Base-by-base conservation (phyloP, 2,888 invertebrate species). In the Scaptomyza tumidula region DNA sequence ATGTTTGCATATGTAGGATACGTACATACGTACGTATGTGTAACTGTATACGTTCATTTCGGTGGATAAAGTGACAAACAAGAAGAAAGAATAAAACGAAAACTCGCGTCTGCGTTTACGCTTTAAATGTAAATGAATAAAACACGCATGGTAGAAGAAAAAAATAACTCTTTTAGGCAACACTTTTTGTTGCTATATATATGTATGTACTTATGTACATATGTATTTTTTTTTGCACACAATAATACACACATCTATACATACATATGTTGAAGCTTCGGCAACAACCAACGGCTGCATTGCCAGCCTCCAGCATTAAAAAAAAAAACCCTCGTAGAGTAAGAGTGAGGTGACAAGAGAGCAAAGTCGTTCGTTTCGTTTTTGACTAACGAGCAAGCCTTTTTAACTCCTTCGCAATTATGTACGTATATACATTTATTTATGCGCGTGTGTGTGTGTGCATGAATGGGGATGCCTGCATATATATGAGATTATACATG, bases 51-150 rank as follows among this genome's bases (percentile, higher is more conserved):
- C 13, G 67, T 60, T 62, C 43, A 64, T 69, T 72, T 80, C 65
- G 59, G 50, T 49, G 56, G 59, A 71, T 73, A 71, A 84, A 84
- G 85, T 84, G 74, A 81, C 78, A 67, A 70, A 16, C 16, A 80
- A 65, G 31, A 70, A 63, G 50, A 68, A 76, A 50, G 41, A 67
- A 80, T 44, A 62, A 71, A 75, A 62, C 61, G 67, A 79, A 79
- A 78, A 62, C 68, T 82, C 79, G 80, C 86, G 80, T 85, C 80
- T 81, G 80, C 80, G 80, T 85, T 81, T 81, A 80, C 80, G 80
- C 75, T 85, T 75, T 85, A 81, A 84, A 85, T 81, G 69, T 82
- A 80, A 85, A 81, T 85, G 86, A 85, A 81, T 82, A 85, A 85
- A 70, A 67, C 70, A 80, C 75, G 79, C 67, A 68, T 66, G 67